These are phyloP conservation scores for Macrosiphum euphorbiae DNA, from an alignment of 2,888 invertebrate genomes.

Conservation along the genomic window DNA sequence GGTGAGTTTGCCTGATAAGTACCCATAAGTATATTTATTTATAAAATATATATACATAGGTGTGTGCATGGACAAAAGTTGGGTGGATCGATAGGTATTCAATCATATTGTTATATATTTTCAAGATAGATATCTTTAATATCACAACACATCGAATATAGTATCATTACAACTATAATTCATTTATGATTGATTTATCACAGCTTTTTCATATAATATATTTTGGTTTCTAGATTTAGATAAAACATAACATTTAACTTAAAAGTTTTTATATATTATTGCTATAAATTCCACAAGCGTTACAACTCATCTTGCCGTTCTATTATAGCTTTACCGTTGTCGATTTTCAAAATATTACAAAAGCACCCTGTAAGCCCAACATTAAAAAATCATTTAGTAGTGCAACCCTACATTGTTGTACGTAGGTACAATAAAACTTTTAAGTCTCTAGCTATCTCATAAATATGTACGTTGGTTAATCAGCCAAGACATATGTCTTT, in stretches of 20 bases:
- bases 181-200: no score
- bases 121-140: no score
- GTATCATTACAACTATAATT: no score
- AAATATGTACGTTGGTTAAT: background rate
- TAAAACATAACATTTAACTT: no score
- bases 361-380: rapidly evolving
- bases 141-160: no score
- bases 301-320: no score
- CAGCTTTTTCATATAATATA: no score
- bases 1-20: background rate
- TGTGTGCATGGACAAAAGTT: background rate
- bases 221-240: no score
- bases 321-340: no score
- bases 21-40: background rate
- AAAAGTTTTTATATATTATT: no score
- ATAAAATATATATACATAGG: background rate
- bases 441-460: background rate
- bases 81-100: background rate
- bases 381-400: background rate
- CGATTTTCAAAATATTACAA: background rate
- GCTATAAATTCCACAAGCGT: no score
- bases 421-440: background rate
- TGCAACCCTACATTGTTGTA: background rate
- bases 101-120: no score
- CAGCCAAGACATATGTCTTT: background rate